Percentiles rank a stretch among this genome's conserved stretches.
Conservation (phyloP, 2,797 vertebrate genomes). For the Acanthornis magna region DNA sequence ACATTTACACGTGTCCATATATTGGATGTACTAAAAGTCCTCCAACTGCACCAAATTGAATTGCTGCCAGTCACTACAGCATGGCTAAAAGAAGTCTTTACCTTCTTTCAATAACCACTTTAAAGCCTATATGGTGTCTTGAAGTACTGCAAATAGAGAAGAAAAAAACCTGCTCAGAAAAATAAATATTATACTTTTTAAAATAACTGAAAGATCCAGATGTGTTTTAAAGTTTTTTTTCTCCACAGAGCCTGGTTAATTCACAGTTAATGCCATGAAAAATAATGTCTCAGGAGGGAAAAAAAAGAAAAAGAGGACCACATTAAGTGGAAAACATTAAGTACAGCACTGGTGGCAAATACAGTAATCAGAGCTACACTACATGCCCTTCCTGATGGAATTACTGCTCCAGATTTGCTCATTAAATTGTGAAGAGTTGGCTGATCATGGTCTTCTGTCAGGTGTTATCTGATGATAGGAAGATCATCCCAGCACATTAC, state of each 20-base stretch:
- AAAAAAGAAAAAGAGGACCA: background rate
- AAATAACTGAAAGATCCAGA: background rate
- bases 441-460: slow-evolving; percentile 24
- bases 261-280: background rate
- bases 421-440: slow-evolving; percentile 19
- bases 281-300: background rate
- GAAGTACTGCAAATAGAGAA: background rate
- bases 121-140: background rate
- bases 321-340: background rate
- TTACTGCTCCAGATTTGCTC: slow-evolving; percentile 17
- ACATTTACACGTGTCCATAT: background rate
- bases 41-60: background rate
- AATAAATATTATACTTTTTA: background rate
- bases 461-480: background rate
- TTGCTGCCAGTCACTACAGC: background rate
- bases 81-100: background rate
- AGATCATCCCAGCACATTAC: background rate
- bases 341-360: background rate
- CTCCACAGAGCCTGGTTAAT: background rate
- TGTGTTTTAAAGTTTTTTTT: slow-evolving; percentile 11
- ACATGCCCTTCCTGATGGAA: background rate
- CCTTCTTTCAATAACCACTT: background rate
- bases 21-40: background rate
- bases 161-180: background rate
- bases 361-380: background rate